These are phyloP conservation scores for Drosophila funebris DNA, from an alignment of 1,140 invertebrate species.

Conservation along the genomic window DNA sequence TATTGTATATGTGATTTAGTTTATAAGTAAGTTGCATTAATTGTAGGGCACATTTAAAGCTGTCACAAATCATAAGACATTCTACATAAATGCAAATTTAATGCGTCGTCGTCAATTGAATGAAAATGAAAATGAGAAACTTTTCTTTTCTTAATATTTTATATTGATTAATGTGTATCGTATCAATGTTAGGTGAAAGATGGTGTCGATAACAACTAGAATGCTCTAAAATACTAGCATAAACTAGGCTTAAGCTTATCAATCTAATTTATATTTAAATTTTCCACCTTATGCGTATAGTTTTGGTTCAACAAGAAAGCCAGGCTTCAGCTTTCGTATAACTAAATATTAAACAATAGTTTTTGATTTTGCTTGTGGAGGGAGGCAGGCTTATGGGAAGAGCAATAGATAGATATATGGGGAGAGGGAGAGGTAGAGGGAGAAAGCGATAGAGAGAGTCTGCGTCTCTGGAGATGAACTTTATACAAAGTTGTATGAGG, in stretches of 20 bases:
- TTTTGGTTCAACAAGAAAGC: constrained; percentile 81
- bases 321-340: constrained; percentile 23
- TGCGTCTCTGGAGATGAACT: constrained; percentile 55
- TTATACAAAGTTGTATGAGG: constrained; percentile 66
- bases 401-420: not conserved
- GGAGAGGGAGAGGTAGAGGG: not conserved
- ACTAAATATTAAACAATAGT: constrained; percentile 62
- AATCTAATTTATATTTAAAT: constrained; percentile 11
- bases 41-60: constrained; percentile 81
- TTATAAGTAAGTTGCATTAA: constrained; percentile 31
- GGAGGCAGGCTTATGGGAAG: not conserved
- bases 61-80: constrained; percentile 61
- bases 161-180: no score
- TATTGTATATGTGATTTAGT: not conserved
- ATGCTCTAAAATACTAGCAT: constrained; percentile 4
- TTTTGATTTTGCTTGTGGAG: constrained; percentile 56
- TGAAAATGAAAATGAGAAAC: not conserved
- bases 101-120: constrained; percentile 14
- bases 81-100: constrained; percentile 40
- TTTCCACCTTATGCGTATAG: constrained; percentile 62
- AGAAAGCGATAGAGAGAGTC: not conserved
- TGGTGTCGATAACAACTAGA: constrained; percentile 24
- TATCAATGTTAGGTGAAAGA: not conserved
- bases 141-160: no score
- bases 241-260: constrained; percentile 30